Conservation (phyloP, 2,113 vertebrate species). For the Sminthopsis crassicaudata region DNA sequence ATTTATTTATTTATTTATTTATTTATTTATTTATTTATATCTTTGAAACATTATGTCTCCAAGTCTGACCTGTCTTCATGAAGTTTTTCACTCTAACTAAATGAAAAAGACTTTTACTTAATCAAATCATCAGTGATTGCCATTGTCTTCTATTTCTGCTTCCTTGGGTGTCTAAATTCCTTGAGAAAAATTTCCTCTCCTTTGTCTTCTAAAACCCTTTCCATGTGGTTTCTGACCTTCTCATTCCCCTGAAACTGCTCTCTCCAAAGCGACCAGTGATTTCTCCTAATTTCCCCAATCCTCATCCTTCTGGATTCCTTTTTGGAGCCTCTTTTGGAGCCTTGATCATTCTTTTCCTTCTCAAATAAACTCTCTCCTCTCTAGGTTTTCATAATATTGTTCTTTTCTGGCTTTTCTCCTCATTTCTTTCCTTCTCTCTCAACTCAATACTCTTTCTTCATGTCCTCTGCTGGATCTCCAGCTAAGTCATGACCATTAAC, state of each 20-base stretch:
- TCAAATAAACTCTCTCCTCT: too few relatives aligned
- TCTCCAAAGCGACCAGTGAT: not conserved
- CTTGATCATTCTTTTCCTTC: too few relatives aligned
- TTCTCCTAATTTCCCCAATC: not conserved
- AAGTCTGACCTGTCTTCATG: not conserved
- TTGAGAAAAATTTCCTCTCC: not conserved
- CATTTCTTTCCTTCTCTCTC: too few relatives aligned
- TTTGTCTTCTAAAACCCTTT: not conserved
- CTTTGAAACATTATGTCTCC: too few relatives aligned
- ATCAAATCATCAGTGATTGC: not conserved
- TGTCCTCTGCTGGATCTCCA: too few relatives aligned
- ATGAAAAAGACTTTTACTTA: not conserved
- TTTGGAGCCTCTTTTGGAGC: not conserved
- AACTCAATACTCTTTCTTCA: too few relatives aligned
- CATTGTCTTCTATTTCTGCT: not conserved
- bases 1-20: not conserved
- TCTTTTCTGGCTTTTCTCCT: too few relatives aligned
- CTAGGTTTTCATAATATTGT: too few relatives aligned
- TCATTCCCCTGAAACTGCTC: not conserved
- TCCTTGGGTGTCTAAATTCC: not conserved
- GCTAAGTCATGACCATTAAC: too few relatives aligned
- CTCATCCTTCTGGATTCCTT: not conserved
- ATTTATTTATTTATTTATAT: not conserved
- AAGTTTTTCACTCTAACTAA: not conserved
- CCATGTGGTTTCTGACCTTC: not conserved